Percentiles rank a stretch among this genome's conserved stretches.
Evolutionary conservation across 2,797 vertebrate species (phyloP).

Genomic region (Lepus oiostolus): DNA sequence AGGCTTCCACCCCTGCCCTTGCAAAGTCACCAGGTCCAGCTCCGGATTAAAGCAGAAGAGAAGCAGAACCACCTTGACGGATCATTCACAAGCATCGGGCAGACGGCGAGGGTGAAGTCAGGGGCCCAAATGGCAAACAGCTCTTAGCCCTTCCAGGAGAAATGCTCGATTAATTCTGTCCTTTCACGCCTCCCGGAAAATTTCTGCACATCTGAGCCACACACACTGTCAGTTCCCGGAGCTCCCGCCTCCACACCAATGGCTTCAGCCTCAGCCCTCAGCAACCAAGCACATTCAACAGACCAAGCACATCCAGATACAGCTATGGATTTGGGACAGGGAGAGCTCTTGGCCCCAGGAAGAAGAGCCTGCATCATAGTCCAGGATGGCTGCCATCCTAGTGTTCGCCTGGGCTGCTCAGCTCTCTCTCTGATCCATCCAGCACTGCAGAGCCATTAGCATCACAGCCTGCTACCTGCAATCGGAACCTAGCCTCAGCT

Average conservation of each 20-base stretch:
- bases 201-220: neutral
- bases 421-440: neutral
- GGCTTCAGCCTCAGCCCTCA: neutral
- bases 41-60: neutral
- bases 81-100: neutral
- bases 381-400: neutral
- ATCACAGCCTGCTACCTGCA: slow-evolving; percentile 22
- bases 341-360: neutral
- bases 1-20: neutral
- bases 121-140: neutral
- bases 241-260: neutral
- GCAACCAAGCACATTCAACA: neutral
- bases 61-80: neutral
- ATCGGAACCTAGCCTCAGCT: fast-evolving
- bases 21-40: neutral
- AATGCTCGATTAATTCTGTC: neutral
- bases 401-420: neutral
- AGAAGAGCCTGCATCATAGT: neutral
- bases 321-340: neutral
- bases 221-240: neutral
- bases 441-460: slow-evolving; percentile 41
- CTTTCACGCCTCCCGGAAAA: neutral
- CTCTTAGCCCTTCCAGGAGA: neutral
- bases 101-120: neutral
- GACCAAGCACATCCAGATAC: neutral